Evolutionary conservation across 2,797 vertebrate species (phyloP).

Genomic region (Chanos chanos): DNA sequence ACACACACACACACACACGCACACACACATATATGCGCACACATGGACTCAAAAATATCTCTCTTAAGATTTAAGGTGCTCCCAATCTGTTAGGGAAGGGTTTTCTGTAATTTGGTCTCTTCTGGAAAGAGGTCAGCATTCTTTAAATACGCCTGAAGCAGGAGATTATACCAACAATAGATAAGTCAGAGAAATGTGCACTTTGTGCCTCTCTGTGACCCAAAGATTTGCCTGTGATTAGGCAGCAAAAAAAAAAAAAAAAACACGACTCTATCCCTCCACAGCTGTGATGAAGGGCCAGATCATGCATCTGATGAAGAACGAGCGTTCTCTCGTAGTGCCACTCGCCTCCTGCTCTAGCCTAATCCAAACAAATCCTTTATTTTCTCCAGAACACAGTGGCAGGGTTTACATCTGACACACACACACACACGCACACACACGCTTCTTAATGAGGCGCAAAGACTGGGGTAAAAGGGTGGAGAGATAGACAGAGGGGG

Average conservation of each 20-base stretch:
- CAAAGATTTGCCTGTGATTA: slow-evolving; percentile 58
- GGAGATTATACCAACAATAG: slow-evolving; percentile 31
- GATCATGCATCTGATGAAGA: slow-evolving; percentile 60
- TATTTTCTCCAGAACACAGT: slow-evolving; percentile 57
- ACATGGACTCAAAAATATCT: too few species aligned
- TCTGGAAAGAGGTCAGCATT: slow-evolving; percentile 9
- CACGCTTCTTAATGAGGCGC: slow-evolving; percentile 32
- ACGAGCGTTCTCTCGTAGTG: slow-evolving; percentile 54
- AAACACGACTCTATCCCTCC: slow-evolving; percentile 48
- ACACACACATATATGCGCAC: too few species aligned
- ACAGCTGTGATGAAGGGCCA: slow-evolving; percentile 58
- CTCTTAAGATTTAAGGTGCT: background rate
- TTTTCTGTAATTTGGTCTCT: background rate
- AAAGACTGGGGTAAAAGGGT: slow-evolving; percentile 41
- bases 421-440: too few species aligned
- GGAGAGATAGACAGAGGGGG: slow-evolving; percentile 6
- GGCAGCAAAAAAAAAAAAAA: slow-evolving; percentile 28
- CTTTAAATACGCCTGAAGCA: slow-evolving; percentile 14
- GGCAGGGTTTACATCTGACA: slow-evolving; percentile 49
- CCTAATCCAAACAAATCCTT: slow-evolving; percentile 70
- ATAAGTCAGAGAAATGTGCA: slow-evolving; percentile 31
- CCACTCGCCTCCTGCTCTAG: slow-evolving; percentile 53
- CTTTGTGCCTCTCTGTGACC: slow-evolving; percentile 30
- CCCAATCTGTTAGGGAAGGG: slow-evolving; percentile 9
- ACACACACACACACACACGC: too few species aligned